Base-by-base conservation (phyloP, 2,888 invertebrate species). In the Alloplasta piceator region DNA sequence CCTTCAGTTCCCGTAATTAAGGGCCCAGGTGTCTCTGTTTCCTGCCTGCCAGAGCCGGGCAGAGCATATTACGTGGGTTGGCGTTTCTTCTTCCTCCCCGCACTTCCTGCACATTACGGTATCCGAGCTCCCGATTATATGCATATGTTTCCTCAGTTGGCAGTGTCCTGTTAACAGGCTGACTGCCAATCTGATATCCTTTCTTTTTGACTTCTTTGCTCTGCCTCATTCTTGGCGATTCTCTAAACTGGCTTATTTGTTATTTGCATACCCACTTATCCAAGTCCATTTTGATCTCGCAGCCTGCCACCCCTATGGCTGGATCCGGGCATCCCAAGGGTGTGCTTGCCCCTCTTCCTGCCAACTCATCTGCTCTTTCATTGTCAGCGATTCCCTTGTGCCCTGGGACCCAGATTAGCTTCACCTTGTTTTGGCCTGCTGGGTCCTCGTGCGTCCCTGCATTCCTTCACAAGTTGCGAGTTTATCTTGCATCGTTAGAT, bases 361-460 rank as follows among this genome's bases (percentile, higher is more conserved):
- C 72, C 6, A 72, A n/a, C 39, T 10, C 26, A 48, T 72, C 36
- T 0, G 72, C 72, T 14, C 38, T 58, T 36, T 43, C 70, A 46
- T 71, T 58, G 2, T 58, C 70, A 14, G 43, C 46, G 9, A 71
- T 72, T n/a, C 48, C 48, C 7, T 4, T 1, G 72, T 48, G 36
- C 10, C 61, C 72, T 26, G 72, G 61, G 7, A 72, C 61, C 72
- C 60, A 60, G 1, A 60, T 6, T 10, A 70, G 12, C 12, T 9
- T 55, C 12, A 70, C 16, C 16, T 12, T 43, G 5, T 60, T 71
- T 26, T 9, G 10, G 26, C 3, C 12, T 26, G 38, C 43, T 14
- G n/a, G 3, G 26, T 26, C 26, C 26, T 26, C 26, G 26, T 26
- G 26, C 3, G 26, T 26, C 26, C 5, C 48, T 10, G 26, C 16